Evolutionary conservation across 2,888 invertebrate species (phyloP).

Genomic region (Rhyacophila evoluta): DNA sequence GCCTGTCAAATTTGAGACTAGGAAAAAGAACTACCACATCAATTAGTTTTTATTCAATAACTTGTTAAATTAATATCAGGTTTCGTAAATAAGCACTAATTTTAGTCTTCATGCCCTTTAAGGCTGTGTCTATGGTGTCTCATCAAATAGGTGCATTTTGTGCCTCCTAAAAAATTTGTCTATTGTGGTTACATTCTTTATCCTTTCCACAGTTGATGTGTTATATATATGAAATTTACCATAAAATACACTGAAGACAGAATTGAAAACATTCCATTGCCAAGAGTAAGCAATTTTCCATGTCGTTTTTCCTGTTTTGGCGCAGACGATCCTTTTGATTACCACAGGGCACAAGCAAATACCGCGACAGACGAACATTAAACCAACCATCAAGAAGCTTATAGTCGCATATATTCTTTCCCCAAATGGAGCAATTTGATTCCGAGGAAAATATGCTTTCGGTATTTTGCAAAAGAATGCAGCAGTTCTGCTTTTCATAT

Average conservation of each 20-base stretch:
- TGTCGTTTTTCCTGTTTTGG: background rate
- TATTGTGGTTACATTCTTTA: too few species aligned
- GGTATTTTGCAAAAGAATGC: background rate
- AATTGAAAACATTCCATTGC: background rate
- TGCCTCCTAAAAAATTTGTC: too few species aligned
- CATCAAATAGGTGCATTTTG: too few species aligned
- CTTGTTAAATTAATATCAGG: too few species aligned
- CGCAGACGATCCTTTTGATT: background rate
- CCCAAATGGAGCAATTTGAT: background rate
- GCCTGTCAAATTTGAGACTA: too few species aligned
- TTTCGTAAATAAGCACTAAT: too few species aligned
- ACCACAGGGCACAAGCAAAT: background rate
- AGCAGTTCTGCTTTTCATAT: background rate
- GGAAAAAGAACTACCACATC: too few species aligned
- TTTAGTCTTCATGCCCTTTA: too few species aligned
- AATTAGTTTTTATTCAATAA: too few species aligned
- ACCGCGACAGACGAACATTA: background rate
- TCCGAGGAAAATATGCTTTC: background rate
- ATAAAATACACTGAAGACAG: background rate
- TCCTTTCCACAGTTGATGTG: too few species aligned
- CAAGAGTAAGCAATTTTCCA: background rate
- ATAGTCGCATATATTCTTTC: background rate
- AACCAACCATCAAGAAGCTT: background rate
- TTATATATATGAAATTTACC: too few species aligned
- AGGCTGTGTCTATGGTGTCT: too few species aligned